Percentiles rank a stretch among this genome's conserved stretches.
Conservation (phyloP, 2,113 vertebrate genomes). For the Halcyon malimbica region DNA sequence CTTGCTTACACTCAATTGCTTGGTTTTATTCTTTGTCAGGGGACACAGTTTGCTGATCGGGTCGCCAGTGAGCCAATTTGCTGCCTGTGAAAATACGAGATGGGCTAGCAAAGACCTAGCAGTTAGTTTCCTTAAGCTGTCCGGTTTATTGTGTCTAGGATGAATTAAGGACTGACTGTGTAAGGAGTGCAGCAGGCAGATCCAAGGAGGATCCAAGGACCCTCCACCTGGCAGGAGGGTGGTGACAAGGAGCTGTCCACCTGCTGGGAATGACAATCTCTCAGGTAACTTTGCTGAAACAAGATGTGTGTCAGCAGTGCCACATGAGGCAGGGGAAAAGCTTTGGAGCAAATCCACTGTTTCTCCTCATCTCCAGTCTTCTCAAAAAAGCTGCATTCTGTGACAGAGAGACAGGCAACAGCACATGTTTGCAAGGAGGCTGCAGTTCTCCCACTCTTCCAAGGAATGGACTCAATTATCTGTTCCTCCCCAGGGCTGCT, state of each 20-base stretch:
- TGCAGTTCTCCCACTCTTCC: background rate
- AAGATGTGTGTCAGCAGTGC: background rate
- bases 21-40: fast-evolving
- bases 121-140: background rate
- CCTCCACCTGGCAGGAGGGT: background rate
- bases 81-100: background rate
- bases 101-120: background rate
- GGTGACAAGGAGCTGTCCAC: background rate
- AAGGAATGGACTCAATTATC: background rate
- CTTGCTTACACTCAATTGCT: background rate
- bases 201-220: background rate
- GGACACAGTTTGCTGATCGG: background rate
- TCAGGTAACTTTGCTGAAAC: background rate
- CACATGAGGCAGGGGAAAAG: background rate
- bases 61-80: background rate
- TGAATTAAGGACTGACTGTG: background rate
- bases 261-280: background rate
- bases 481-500: background rate
- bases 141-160: background rate
- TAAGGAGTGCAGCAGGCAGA: background rate
- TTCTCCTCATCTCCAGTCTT: background rate
- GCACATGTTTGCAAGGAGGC: background rate
- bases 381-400: background rate
- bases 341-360: background rate
- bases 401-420: background rate